These are phyloP conservation scores for Centropristis striata DNA, from an alignment of 2,113 vertebrate genomes.

Conservation along the genomic window DNA sequence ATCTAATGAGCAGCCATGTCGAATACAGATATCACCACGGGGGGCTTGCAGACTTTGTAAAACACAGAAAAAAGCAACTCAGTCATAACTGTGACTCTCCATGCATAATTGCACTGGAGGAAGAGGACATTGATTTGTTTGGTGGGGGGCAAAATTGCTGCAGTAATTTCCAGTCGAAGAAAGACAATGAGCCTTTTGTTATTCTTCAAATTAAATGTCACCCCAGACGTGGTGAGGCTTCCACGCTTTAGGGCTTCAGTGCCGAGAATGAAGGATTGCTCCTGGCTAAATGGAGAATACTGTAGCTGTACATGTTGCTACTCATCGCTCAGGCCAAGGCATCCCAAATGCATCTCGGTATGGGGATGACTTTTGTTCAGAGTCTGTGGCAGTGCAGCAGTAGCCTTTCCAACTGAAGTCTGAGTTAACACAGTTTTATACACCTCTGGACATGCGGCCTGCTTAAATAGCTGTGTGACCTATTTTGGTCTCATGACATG, in stretches of 20 bases:
- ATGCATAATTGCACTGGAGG: slow-evolving; percentile 54
- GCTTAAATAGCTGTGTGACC: slow-evolving; percentile 49
- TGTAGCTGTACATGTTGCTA: slow-evolving; percentile 16
- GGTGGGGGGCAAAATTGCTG: slow-evolving; percentile 31
- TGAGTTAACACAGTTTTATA: slow-evolving; percentile 33
- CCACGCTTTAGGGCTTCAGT: slow-evolving; percentile 31
- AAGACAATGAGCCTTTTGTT: slow-evolving; percentile 61
- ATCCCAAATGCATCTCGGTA: slow-evolving; percentile 48
- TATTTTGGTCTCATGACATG: slow-evolving; percentile 21
- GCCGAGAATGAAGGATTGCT: slow-evolving; percentile 40
- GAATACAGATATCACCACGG: slow-evolving; percentile 56
- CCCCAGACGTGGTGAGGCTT: slow-evolving; percentile 35
- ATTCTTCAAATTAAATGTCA: slow-evolving; percentile 64
- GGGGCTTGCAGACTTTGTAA: slow-evolving; percentile 62
- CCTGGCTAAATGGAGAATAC: slow-evolving; percentile 38
- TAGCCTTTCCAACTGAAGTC: slow-evolving; percentile 10
- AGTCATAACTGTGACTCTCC: slow-evolving; percentile 50
- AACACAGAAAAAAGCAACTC: slow-evolving; percentile 53
- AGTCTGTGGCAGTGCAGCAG: slow-evolving; percentile 5
- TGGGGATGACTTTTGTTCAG: slow-evolving; percentile 21
- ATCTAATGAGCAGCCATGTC: slow-evolving; percentile 71
- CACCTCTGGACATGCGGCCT: slow-evolving; percentile 26
- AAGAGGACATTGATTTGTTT: slow-evolving; percentile 45
- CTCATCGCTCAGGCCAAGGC: slow-evolving; percentile 35
- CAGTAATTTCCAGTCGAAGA: slow-evolving; percentile 43